Base-by-base conservation (phyloP, 2,888 invertebrate species). In the Caenorhabditis wallacei region DNA sequence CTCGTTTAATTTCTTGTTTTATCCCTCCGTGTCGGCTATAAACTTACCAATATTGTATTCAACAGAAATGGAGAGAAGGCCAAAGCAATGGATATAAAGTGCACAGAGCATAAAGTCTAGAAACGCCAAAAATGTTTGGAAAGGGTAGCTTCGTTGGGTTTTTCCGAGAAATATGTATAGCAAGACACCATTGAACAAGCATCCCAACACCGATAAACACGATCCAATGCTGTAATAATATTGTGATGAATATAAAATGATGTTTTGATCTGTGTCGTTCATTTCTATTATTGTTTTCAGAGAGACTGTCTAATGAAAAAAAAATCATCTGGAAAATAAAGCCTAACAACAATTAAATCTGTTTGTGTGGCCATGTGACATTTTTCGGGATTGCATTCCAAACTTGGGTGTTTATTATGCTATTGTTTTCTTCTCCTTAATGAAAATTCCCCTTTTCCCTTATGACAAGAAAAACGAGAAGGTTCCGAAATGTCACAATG, bases 71-170 rank as follows among this genome's bases (percentile, higher is more conserved):
- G 75, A 59, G n/a, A 79, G 80, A 3, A 83, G 74, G n/a, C 82
- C 85, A 43, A 87, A 87, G 54, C 85, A 85, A 53, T 74, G 59
- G 51, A 87, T 87, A 48, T 85, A 87, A 35, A 87, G 81, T 26
- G 78, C 80, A 78, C 88, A 88, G n/a, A 88, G 71, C 82, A 87
- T 82, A 46, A 87, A 86, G 69, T 88, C 88, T 10, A 88, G 71
- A 48, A 87, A 81, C 13, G 88, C 87, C 26, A 88, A 71, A 53
- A 86, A 87, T 13, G 85, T 87, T 84, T 87, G 79, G 59, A 85
- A 85, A 2, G 86, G 85, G 51, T 82, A 84, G 20, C 59, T 54
- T 48, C 79, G 37, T 37, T 66, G 63, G 10, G 84, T 79, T 61
- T 81, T 76, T 30, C 56, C 48, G 7, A 85, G 35, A 51, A 89